phyloP scores from a whole-genome alignment of 1,140 invertebrate genomes.

The Drosophila yakuba region DNA sequence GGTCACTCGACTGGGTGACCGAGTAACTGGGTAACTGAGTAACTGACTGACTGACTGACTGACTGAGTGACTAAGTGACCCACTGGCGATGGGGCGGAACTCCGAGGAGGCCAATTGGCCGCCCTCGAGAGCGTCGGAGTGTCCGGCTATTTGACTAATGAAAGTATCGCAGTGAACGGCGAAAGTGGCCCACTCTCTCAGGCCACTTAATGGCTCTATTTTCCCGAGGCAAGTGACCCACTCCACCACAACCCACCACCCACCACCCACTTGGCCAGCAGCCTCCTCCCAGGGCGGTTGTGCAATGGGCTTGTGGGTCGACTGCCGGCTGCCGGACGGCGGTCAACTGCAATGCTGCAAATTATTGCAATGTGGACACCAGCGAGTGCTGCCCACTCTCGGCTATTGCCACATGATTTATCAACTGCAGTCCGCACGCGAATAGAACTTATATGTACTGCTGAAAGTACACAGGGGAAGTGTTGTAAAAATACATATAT shows the following conservation, averaged over 20 bases:
- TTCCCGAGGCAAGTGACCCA: constrained; percentile 24
- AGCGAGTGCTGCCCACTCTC: constrained; percentile 49
- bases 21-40: constrained; percentile 58
- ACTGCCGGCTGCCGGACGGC: background rate
- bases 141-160: constrained; percentile 68
- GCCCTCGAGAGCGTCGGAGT: constrained; percentile 62
- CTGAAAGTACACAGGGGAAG: constrained; percentile 14
- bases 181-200: constrained; percentile 76
- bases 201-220: constrained; percentile 76
- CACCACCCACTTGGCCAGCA: constrained; percentile 46
- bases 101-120: constrained; percentile 42
- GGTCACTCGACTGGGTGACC: constrained; percentile 16
- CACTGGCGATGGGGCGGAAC: constrained; percentile 40
- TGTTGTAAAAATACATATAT: background rate
- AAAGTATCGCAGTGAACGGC: constrained; percentile 71
- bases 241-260: constrained; percentile 4
- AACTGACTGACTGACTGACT: constrained; percentile 40
- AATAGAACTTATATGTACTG: constrained; percentile 60
- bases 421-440: constrained; percentile 68
- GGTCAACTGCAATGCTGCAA: constrained; percentile 47
- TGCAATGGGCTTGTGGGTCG: constrained; percentile 45
- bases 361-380: constrained; percentile 53
- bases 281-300: constrained; percentile 48
- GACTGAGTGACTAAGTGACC: constrained; percentile 68
- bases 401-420: constrained; percentile 66